Conservation (phyloP, 2,888 invertebrate genomes). For the Pelosia muscerda region DNA sequence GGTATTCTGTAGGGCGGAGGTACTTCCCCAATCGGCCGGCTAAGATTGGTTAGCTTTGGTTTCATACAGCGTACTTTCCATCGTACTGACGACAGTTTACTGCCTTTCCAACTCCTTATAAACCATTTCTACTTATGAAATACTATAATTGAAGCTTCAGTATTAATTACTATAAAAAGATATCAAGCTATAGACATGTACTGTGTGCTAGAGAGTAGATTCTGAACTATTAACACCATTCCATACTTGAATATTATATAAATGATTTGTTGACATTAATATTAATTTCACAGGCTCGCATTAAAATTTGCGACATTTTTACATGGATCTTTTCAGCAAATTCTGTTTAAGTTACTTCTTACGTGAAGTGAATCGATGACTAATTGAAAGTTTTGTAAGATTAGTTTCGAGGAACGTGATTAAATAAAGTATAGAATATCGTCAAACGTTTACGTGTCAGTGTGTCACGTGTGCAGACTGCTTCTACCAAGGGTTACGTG, state of each 20-base stretch:
- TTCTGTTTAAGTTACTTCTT: neutral
- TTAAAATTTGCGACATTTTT: neutral
- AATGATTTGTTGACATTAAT: neutral
- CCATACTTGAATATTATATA: too few relatives aligned
- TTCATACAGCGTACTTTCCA: too few relatives aligned
- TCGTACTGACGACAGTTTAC: too few relatives aligned
- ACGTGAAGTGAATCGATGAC: conserved; percentile 1
- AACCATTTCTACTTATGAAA: too few relatives aligned
- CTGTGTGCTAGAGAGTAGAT: neutral
- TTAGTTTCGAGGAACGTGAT: conserved; percentile 2
- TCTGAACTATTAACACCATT: neutral
- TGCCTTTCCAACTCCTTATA: too few relatives aligned
- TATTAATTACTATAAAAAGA: too few relatives aligned
- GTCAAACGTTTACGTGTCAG: conserved; percentile 7
- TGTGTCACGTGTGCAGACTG: conserved; percentile 11
- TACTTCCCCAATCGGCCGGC: too few relatives aligned
- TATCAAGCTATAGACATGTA: too few relatives aligned
- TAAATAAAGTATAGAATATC: conserved; percentile 7
- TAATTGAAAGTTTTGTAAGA: conserved; percentile 1
- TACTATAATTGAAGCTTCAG: too few relatives aligned
- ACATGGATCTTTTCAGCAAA: neutral
- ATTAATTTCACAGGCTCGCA: too few relatives aligned
- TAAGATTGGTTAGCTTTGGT: too few relatives aligned
- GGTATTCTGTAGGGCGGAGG: too few relatives aligned
- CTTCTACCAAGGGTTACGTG: neutral